Evolutionary conservation across 2,113 vertebrate genomes (phyloP).

Genomic region (Sorex fumeus): DNA sequence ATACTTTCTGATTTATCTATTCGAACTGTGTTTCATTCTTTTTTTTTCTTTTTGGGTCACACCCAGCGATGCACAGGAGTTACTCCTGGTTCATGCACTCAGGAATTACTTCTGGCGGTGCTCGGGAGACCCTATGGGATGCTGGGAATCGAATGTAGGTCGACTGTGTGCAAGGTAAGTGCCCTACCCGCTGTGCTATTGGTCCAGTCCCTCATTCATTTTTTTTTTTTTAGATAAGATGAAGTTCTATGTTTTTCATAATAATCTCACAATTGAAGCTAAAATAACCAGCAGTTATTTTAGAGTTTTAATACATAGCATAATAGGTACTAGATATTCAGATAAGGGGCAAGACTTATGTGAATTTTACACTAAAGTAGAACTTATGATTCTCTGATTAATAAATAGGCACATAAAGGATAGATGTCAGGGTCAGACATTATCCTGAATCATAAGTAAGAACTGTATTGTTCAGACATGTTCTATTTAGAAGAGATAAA

Average conservation of each 20-base stretch:
- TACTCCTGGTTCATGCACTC: no score
- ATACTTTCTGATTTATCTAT: not conserved
- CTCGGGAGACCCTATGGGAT: no score
- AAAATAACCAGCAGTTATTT: not conserved
- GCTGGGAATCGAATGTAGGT: no score
- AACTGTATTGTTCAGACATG: not conserved
- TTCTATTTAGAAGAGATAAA: not conserved
- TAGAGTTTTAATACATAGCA: not conserved
- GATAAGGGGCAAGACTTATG: not conserved
- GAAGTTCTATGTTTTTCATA: not conserved
- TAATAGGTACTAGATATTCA: not conserved
- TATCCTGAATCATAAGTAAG: not conserved
- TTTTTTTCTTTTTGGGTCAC: no score
- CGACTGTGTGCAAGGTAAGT: no score
- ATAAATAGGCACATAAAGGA: not conserved
- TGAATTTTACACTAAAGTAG: not conserved
- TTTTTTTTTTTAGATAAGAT: not conserved
- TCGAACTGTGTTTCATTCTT: not conserved
- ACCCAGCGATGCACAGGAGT: no score
- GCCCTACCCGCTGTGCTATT: no score
- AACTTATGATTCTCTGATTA: not conserved
- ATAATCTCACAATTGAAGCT: not conserved
- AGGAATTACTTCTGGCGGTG: no score
- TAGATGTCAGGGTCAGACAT: fast-evolving
- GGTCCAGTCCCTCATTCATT: no score